Conservation (phyloP, 2,113 vertebrate genomes). For the Gnathonemus echidnorhynchus region DNA sequence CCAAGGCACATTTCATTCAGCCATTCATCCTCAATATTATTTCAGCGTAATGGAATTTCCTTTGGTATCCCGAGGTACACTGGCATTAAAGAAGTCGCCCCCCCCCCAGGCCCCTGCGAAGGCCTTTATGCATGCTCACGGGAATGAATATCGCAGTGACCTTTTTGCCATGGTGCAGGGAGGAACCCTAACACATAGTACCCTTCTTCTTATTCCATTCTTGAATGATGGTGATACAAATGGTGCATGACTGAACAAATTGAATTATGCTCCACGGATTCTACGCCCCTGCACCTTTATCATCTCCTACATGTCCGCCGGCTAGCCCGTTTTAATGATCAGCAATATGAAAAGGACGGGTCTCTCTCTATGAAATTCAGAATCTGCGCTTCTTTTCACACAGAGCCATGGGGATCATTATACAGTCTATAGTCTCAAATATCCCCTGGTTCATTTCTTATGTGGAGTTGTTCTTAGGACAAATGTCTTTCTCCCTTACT, state of each 20-base stretch:
- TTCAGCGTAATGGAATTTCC: not conserved
- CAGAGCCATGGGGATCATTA: not conserved
- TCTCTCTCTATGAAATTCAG: not conserved
- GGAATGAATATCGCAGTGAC: not conserved
- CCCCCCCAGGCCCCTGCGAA: not conserved
- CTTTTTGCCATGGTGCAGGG: not conserved
- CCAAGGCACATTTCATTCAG: not conserved
- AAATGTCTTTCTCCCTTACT: not conserved
- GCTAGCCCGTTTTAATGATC: not conserved
- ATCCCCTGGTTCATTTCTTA: not conserved
- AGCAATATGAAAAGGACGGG: not conserved
- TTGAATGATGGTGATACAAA: not conserved
- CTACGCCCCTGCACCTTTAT: not conserved
- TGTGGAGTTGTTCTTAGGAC: not conserved
- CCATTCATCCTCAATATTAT: not conserved
- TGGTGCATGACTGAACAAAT: slow-evolving; percentile 2
- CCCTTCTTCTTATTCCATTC: not conserved
- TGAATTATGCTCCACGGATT: slow-evolving; percentile 1
- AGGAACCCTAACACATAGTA: not conserved
- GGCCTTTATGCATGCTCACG: not conserved
- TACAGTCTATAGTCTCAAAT: not conserved
- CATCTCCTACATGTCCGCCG: not conserved
- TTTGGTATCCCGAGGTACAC: not conserved
- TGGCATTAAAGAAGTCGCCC: not conserved
- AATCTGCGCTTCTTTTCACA: not conserved